A percentile compares a stretch with the other conserved stretches of the same genome.
phyloP scores from a whole-genome alignment of 2,797 vertebrate species.

The Serranus cabrilla region DNA sequence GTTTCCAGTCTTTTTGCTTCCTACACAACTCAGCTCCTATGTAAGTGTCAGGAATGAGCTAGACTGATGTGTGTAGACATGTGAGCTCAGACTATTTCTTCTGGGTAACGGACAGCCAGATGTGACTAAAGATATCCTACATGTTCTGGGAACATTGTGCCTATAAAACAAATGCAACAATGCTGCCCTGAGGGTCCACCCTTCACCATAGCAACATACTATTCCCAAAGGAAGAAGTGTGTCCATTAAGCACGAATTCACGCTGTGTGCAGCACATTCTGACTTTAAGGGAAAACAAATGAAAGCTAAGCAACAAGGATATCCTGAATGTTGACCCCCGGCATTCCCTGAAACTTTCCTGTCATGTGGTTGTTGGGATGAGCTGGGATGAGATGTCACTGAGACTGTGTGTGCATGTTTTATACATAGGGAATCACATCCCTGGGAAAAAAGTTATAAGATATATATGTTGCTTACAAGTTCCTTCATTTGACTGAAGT shows the following conservation, averaged over 20 bases:
- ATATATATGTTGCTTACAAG: slow-evolving; percentile 80
- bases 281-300: slow-evolving; percentile 54
- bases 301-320: slow-evolving; percentile 64
- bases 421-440: background rate
- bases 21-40: background rate
- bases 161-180: slow-evolving; percentile 43
- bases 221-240: slow-evolving; percentile 48
- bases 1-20: too few species aligned
- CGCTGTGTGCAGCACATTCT: slow-evolving; percentile 53
- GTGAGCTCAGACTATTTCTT: background rate
- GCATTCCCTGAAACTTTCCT: slow-evolving; percentile 63
- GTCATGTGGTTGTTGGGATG: slow-evolving; percentile 53
- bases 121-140: slow-evolving; percentile 19
- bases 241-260: slow-evolving; percentile 34
- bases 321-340: slow-evolving; percentile 68
- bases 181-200: slow-evolving; percentile 16
- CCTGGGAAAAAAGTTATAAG: background rate
- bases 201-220: slow-evolving; percentile 41
- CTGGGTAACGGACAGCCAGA: background rate
- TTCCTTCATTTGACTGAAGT: slow-evolving; percentile 78
- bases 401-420: background rate
- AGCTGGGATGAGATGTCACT: slow-evolving; percentile 24
- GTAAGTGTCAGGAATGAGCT: background rate
- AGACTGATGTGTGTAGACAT: background rate
- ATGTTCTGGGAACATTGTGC: slow-evolving; percentile 35